Base-by-base conservation (phyloP, 2,888 invertebrate species). In the Nomada goodeniana region DNA sequence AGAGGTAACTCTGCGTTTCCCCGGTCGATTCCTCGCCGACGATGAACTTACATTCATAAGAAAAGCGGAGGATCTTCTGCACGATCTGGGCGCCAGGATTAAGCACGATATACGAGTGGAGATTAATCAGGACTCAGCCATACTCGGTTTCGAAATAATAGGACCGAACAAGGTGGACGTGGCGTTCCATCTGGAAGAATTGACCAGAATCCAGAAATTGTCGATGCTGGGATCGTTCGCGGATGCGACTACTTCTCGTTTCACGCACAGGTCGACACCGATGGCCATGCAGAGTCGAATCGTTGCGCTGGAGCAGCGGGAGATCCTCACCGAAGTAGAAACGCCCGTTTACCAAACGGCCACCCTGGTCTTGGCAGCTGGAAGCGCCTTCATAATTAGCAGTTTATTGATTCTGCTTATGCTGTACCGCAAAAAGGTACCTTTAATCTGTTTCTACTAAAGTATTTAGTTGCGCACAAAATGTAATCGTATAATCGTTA, bases 311-410 rank as follows among this genome's bases (percentile, higher is more conserved):
- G 96, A 96, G 86, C 96, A 96, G 86, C 94, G 96, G 65, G 96
- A 96, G 90, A 96, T 96, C 76, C 95, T 96, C 53, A 96, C 95
- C 50, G 96, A 96, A 90, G 95, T 96, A 44, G 95, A 96, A 42
- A 96, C 96, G 10, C 96, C 96, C 0, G 84, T 92, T 76, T 97
- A 97, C 91, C 97, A 97, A 91, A 96, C 97, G 15, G 97, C 97
- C 59, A 95, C 97, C 26, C 96, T 97, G 88, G 96, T 97, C 20
- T 94, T 97, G 71, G 97, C 96, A 36, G 97, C 97, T 0, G 96
- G 96, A 10, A 97, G 97, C 5, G 97, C 97, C 0, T 97, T 97
- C 91, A 95, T 97, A 76, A 97, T 97, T 91, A 97, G 97, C 91
- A 96, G 97, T 26, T 94, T 97, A 26, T 96, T 97, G 44, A 96